Evolutionary conservation across 2,888 invertebrate species (phyloP).

Genomic region (Mechanitis mazaeus): DNA sequence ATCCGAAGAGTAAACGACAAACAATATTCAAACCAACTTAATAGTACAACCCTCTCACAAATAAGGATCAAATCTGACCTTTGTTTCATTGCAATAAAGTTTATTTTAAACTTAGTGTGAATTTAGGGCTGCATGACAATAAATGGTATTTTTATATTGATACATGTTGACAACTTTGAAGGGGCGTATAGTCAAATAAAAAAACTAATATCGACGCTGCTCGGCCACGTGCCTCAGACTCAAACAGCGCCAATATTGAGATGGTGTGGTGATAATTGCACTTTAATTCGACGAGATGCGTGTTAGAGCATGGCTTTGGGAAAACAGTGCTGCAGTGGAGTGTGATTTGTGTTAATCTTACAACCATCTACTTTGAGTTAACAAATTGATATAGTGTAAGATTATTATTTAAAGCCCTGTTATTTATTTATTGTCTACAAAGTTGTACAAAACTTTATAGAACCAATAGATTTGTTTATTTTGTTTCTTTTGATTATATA

Average conservation of each 20-base stretch:
- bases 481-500: too few species aligned
- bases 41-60: constrained; percentile 19
- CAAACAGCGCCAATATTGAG: constrained; percentile 54
- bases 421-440: too few species aligned
- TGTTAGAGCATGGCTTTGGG: constrained; percentile 23
- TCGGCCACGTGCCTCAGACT: constrained; percentile 56
- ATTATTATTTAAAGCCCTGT: too few species aligned
- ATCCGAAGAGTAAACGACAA: constrained; percentile 61
- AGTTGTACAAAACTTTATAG: too few species aligned
- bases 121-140: background rate
- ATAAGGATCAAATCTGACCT: constrained; percentile 4
- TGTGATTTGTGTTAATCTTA: constrained; percentile 9
- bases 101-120: constrained; percentile 7
- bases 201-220: constrained; percentile 63
- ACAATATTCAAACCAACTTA: constrained; percentile 39
- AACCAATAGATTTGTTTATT: too few species aligned
- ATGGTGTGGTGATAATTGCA: constrained; percentile 68
- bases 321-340: constrained; percentile 13
- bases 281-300: constrained; percentile 56
- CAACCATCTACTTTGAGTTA: background rate
- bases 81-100: constrained; percentile 15
- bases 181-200: constrained; percentile 68
- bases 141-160: constrained; percentile 37
- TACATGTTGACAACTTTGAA: constrained; percentile 71
- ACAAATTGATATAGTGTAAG: background rate